These are phyloP conservation scores for Anthonomus grandis DNA, from an alignment of 1,140 invertebrate species.

Conservation along the genomic window DNA sequence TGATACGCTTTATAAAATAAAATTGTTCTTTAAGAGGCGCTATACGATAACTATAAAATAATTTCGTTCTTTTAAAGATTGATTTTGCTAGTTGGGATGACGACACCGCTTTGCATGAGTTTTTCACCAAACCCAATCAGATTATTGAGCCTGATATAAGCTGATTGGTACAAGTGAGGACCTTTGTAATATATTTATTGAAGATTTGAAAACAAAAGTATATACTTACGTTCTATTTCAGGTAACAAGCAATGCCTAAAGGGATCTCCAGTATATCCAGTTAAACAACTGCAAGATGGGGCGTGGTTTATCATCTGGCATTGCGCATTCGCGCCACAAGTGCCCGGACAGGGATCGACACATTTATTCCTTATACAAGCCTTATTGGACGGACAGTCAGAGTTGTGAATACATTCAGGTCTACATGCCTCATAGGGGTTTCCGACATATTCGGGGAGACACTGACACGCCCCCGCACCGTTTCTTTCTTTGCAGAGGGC, in stretches of 20 bases:
- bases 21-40: no score
- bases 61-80: no score
- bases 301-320: conserved; percentile 81
- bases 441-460: conserved; percentile 69
- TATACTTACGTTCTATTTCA: conserved; percentile 49
- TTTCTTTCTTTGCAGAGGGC: conserved; percentile 71
- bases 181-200: no score
- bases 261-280: conserved; percentile 74
- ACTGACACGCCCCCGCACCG: conserved; percentile 78
- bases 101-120: no score
- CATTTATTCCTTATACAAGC: conserved; percentile 81
- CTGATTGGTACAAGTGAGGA: no score
- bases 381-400: conserved; percentile 75
- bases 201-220: conserved; percentile 16
- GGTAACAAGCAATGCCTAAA: conserved; percentile 54
- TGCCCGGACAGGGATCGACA: conserved; percentile 75
- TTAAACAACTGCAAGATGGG: conserved; percentile 71
- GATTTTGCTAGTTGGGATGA: no score
- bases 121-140: no score
- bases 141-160: no score
- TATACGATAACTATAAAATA: no score
- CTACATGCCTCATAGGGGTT: conserved; percentile 72
- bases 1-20: no score
- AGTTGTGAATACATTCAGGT: conserved; percentile 78
- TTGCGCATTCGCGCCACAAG: conserved; percentile 74